Evolutionary conservation across 2,113 vertebrate genomes (phyloP).

Genomic region (Chaetorhynchus papuensis): DNA sequence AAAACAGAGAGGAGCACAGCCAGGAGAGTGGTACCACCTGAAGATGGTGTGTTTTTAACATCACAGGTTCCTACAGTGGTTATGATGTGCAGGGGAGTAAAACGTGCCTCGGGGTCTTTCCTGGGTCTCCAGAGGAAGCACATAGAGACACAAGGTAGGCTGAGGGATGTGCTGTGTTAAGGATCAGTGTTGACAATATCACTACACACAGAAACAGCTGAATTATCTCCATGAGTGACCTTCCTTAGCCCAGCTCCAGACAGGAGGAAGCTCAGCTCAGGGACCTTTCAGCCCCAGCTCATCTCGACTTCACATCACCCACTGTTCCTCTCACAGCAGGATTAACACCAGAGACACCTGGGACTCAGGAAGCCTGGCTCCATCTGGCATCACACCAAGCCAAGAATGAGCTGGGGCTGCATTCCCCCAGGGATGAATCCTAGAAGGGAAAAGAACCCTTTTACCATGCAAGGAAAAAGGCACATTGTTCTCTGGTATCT

Average conservation of each 20-base stretch:
- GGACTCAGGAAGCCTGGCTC: not conserved
- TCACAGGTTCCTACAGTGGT: fast-evolving
- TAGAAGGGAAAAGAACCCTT: not conserved
- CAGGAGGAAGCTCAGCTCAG: not conserved
- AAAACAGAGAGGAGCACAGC: not conserved
- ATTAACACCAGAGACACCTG: not conserved
- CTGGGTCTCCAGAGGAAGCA: not conserved
- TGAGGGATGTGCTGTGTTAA: not conserved
- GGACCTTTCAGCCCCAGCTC: not conserved
- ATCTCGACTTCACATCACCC: not conserved
- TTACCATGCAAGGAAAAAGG: not conserved
- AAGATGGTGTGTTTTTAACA: not conserved
- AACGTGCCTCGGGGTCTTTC: fast-evolving
- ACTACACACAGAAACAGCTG: not conserved
- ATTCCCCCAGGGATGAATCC: not conserved
- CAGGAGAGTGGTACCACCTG: not conserved
- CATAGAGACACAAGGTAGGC: not conserved
- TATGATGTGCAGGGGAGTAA: not conserved
- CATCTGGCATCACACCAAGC: not conserved
- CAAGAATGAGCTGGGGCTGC: not conserved
- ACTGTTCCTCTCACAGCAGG: not conserved
- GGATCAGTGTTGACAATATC: not conserved
- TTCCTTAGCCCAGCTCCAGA: not conserved
- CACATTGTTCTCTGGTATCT: not conserved
- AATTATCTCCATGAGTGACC: not conserved